Conservation (phyloP, 2,888 invertebrate species). For the Hermaeophaga mercurialis region DNA sequence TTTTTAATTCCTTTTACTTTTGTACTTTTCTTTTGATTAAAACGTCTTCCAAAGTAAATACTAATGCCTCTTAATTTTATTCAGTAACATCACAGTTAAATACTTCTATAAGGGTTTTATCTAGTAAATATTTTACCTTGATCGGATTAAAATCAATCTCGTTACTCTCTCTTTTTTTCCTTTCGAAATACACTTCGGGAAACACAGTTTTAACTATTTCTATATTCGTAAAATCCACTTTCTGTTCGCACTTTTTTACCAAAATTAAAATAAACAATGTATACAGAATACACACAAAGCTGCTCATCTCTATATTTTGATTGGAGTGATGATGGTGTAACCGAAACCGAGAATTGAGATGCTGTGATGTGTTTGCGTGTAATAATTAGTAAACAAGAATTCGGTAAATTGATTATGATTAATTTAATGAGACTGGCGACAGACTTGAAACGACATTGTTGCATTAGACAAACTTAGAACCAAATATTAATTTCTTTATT, state of each 20-base stretch:
- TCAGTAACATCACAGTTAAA: too few relatives aligned
- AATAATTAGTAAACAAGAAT: slow-evolving; percentile 4
- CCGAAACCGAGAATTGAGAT: neutral
- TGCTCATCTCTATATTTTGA: neutral
- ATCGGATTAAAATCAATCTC: neutral
- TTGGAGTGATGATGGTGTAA: neutral
- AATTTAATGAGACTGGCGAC: slow-evolving; percentile 7
- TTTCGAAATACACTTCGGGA: slow-evolving; percentile 38
- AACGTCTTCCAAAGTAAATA: too few relatives aligned
- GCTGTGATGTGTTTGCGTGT: slow-evolving; percentile 4
- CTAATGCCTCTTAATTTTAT: too few relatives aligned
- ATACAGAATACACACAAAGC: neutral
- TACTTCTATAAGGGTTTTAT: too few relatives aligned
- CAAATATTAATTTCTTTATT: neutral
- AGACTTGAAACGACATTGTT: neutral
- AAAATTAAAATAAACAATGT: neutral
- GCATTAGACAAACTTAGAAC: neutral
- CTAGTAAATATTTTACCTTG: too few relatives aligned
- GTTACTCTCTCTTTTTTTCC: slow-evolving; percentile 21
- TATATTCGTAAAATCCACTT: slow-evolving; percentile 29
- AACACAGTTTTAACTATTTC: slow-evolving; percentile 39
- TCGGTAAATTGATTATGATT: neutral
- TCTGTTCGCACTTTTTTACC: neutral
- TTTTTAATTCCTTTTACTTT: too few relatives aligned
- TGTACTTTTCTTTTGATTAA: too few relatives aligned